Percentiles rank a stretch among this genome's conserved stretches.
These are phyloP conservation scores for Chiloscyllium plagiosum DNA, from an alignment of 2,113 vertebrate species.

Conservation along the genomic window DNA sequence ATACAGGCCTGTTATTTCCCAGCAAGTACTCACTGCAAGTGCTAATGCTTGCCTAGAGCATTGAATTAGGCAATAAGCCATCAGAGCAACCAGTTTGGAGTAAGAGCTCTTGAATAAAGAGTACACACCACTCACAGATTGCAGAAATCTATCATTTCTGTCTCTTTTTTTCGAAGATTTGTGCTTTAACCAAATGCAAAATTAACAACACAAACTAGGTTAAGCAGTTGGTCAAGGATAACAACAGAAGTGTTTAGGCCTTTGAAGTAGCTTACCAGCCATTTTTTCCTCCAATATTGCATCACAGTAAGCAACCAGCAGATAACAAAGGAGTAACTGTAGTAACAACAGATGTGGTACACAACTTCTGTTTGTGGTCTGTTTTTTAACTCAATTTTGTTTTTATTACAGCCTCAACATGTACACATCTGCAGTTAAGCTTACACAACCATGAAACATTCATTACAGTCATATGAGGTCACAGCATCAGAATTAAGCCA, in stretches of 20 bases:
- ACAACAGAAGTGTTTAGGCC: background rate
- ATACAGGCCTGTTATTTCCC: background rate
- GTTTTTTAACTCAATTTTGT: background rate
- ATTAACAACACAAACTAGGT: background rate
- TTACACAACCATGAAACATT: background rate
- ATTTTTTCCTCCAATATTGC: background rate
- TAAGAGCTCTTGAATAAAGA: background rate
- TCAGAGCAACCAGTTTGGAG: background rate
- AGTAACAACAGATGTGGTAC: background rate
- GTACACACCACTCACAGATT: background rate
- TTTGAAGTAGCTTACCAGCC: background rate
- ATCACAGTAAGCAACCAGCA: background rate
- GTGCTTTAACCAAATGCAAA: background rate
- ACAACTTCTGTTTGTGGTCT: background rate
- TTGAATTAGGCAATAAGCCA: background rate
- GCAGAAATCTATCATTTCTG: background rate
- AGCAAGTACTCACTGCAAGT: background rate
- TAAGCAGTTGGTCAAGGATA: background rate
- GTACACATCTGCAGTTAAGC: background rate
- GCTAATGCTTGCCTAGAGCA: background rate
- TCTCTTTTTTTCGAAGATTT: background rate
- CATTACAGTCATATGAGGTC: background rate
- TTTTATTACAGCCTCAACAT: background rate
- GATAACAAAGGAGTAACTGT: background rate
- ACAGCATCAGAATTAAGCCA: background rate